Conservation (phyloP, 2,888 invertebrate genomes). For the Ophion ventricosus region DNA sequence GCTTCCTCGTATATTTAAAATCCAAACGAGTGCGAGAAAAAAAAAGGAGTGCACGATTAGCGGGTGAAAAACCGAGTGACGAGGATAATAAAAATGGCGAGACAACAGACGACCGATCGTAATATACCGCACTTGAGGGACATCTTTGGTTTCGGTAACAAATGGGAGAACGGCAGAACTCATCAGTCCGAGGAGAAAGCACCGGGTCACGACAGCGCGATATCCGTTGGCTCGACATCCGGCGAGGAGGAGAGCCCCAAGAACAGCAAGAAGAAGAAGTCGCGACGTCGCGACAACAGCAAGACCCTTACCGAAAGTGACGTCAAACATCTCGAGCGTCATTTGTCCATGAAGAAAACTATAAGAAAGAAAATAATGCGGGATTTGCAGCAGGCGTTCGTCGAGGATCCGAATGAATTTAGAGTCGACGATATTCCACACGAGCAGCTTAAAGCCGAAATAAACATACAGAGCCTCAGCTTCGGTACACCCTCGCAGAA, state of each 20-base stretch:
- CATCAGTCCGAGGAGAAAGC: constrained; percentile 79
- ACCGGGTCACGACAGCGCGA: constrained; percentile 82
- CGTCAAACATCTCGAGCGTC: constrained; percentile 90
- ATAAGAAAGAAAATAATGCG: constrained; percentile 94
- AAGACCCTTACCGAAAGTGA: constrained; percentile 88
- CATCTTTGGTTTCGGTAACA: constrained; percentile 87
- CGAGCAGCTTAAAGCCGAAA: constrained; percentile 88
- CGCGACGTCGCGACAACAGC: constrained; percentile 88
- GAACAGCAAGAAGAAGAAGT: constrained; percentile 86
- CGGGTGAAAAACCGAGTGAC: background rate
- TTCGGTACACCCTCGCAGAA: constrained; percentile 84
- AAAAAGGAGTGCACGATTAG: background rate
- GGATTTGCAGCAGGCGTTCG: constrained; percentile 90
- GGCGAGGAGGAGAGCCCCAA: constrained; percentile 82
- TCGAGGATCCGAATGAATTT: constrained; percentile 89
- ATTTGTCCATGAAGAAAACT: constrained; percentile 94
- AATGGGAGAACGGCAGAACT: constrained; percentile 77
- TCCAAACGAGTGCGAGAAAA: background rate
- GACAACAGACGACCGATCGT: constrained; percentile 87
- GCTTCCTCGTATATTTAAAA: background rate
- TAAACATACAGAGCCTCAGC: constrained; percentile 88
- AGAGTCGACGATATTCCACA: constrained; percentile 88
- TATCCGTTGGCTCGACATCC: constrained; percentile 82
- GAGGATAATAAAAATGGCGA: constrained; percentile 73
- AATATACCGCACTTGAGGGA: constrained; percentile 91